Evolutionary conservation across 2,888 invertebrate species (phyloP).

Genomic region (Heterodera filipjevi): DNA sequence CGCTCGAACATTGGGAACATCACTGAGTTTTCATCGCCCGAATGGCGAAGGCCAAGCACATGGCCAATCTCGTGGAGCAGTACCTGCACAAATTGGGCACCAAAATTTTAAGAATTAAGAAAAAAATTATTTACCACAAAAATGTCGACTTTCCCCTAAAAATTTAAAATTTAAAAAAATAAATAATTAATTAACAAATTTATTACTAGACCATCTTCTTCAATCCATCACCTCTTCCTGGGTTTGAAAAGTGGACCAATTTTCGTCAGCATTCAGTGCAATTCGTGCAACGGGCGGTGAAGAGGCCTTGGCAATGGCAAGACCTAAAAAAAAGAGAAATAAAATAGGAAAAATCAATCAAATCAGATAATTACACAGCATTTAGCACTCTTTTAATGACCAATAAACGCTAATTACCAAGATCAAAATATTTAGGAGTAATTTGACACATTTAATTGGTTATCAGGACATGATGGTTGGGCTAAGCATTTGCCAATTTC

Average conservation of each 20-base stretch:
- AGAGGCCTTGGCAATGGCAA: constrained; percentile 34
- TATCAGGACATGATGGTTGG: too few relatives aligned
- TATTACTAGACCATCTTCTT: not conserved
- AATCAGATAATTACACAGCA: not conserved
- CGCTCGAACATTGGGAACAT: constrained; percentile 58
- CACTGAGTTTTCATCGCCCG: constrained; percentile 51
- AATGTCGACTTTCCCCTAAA: constrained; percentile 36
- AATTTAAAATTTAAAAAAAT: not conserved
- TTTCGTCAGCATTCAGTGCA: constrained; percentile 36
- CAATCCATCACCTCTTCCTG: constrained; percentile 38
- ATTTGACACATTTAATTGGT: too few relatives aligned
- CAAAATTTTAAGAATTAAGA: not conserved
- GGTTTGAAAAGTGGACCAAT: constrained; percentile 42
- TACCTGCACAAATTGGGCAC: constrained; percentile 20
- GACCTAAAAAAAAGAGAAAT: constrained; percentile 23
- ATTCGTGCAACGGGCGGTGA: constrained; percentile 32
- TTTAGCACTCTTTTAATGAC: constrained; percentile 2
- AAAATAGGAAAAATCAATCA: not conserved
- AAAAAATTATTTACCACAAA: constrained; percentile 31
- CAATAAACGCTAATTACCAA: too few relatives aligned
- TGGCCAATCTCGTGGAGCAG: constrained; percentile 60
- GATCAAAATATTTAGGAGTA: too few relatives aligned
- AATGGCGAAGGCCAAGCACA: constrained; percentile 55
- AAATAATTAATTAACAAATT: constrained; percentile 10
- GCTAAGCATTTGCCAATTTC: too few relatives aligned